Evolutionary conservation across 1,140 invertebrate species (phyloP).

Genomic region (Euura saliciscinereae): DNA sequence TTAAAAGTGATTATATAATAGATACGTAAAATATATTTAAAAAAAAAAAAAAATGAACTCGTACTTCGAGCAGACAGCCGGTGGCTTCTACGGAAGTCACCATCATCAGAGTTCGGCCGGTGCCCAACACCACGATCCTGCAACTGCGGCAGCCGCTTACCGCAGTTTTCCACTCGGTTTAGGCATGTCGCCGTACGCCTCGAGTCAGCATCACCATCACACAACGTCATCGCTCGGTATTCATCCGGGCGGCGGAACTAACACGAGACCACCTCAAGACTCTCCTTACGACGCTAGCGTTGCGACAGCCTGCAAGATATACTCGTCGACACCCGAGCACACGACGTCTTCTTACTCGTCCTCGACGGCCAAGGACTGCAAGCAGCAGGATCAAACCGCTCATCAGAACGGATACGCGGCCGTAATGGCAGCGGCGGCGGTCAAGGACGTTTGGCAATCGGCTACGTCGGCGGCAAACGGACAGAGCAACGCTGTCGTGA

Average conservation of each 20-base stretch:
- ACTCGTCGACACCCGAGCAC: constrained; percentile 71
- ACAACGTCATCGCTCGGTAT: constrained; percentile 61
- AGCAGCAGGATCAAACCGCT: constrained; percentile 70
- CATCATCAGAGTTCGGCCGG: constrained; percentile 77
- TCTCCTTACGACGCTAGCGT: constrained; percentile 89
- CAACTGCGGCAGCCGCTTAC: constrained; percentile 69
- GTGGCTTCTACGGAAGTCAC: constrained; percentile 89
- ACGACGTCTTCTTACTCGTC: constrained; percentile 65
- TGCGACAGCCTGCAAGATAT: constrained; percentile 84
- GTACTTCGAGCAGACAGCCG: constrained; percentile 86
- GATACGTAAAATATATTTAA: no score
- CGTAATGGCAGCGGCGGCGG: constrained; percentile 65
- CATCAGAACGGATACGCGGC: constrained; percentile 73
- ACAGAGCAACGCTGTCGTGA: constrained; percentile 71
- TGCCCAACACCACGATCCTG: constrained; percentile 71
- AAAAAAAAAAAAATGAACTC: constrained; percentile 78
- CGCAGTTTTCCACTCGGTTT: constrained; percentile 84
- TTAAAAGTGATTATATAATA: no score
- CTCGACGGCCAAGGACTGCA: constrained; percentile 63
- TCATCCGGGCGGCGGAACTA: constrained; percentile 67
- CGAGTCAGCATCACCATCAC: constrained; percentile 77
- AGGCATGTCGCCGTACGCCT: constrained; percentile 83
- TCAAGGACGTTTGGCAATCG: constrained; percentile 73
- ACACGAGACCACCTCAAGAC: constrained; percentile 81
- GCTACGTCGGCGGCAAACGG: constrained; percentile 64